Percentiles rank a stretch among this genome's conserved stretches.
phyloP scores from a whole-genome alignment of 1,140 invertebrate genomes.

The Mactra quadrangularis region DNA sequence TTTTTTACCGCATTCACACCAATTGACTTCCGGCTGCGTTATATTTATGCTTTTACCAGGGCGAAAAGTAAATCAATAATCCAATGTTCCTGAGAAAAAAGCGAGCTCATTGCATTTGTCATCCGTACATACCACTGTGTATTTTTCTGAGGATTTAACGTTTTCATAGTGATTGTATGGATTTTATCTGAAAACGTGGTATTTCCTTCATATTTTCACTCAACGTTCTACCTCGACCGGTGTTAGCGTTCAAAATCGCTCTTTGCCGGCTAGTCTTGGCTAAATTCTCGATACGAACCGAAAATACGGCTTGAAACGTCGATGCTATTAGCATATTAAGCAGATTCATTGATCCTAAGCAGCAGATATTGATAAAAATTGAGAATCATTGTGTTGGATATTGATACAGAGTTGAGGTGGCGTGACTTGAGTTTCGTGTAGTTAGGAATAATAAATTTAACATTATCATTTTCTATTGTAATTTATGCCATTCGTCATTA shows the following conservation, averaged over 20 bases:
- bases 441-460: too few relatives aligned
- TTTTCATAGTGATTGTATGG: neutral
- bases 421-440: too few relatives aligned
- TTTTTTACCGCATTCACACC: constrained; percentile 22
- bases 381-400: too few relatives aligned
- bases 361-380: too few relatives aligned
- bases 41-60: constrained; percentile 33
- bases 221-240: constrained; percentile 22
- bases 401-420: too few relatives aligned
- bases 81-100: constrained; percentile 54
- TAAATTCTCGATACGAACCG: neutral
- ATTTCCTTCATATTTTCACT: neutral
- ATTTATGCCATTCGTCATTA: too few relatives aligned
- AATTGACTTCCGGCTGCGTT: constrained; percentile 43
- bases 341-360: constrained; percentile 12
- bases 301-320: constrained; percentile 30
- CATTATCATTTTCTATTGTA: too few relatives aligned
- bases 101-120: constrained; percentile 35
- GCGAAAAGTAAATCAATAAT: constrained; percentile 48
- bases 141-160: constrained; percentile 14
- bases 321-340: constrained; percentile 39
- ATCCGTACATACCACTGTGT: constrained; percentile 33
- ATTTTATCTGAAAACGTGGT: constrained; percentile 7
- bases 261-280: constrained; percentile 25
- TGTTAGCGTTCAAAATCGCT: constrained; percentile 3